Evolutionary conservation across 2,113 vertebrate genomes (phyloP).

Genomic region (Daboia siamensis): DNA sequence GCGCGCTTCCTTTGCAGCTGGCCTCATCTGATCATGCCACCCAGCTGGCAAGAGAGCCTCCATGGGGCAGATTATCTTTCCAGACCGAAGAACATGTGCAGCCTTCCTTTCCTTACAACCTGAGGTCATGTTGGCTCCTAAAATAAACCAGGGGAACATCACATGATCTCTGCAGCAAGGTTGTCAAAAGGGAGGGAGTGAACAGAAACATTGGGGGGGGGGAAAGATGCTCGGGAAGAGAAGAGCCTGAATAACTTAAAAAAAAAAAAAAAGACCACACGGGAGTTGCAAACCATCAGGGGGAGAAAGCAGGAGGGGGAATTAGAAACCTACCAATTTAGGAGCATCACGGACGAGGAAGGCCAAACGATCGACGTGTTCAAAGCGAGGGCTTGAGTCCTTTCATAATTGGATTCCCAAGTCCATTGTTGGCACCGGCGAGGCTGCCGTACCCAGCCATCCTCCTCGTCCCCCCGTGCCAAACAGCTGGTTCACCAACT

Average conservation of each 20-base stretch:
- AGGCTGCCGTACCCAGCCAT: rapidly evolving
- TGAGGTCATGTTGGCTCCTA: conserved; percentile 50
- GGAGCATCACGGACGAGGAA: neutral
- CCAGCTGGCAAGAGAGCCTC: neutral
- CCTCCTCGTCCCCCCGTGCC: neutral
- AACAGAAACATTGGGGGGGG: neutral
- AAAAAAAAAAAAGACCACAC: neutral
- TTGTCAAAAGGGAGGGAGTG: neutral
- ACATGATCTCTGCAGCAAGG: conserved; percentile 24
- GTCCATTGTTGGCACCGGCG: neutral
- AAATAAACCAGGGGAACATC: conserved; percentile 55
- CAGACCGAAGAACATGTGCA: conserved; percentile 6
- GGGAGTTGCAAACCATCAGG: neutral
- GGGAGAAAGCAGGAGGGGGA: neutral
- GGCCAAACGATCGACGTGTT: rapidly evolving
- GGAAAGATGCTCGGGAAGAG: neutral
- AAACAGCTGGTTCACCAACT: neutral
- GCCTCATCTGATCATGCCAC: neutral
- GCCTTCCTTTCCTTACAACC: conserved; percentile 45
- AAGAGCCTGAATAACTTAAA: neutral
- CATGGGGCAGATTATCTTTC: neutral
- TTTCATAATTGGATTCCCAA: neutral
- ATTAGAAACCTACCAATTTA: neutral
- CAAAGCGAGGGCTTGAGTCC: neutral
- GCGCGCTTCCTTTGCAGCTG: neutral